Percentiles rank a stretch among this genome's conserved stretches.
These are phyloP conservation scores for Polylopha cassiicola DNA, from an alignment of 2,888 invertebrate species.

Conservation along the genomic window DNA sequence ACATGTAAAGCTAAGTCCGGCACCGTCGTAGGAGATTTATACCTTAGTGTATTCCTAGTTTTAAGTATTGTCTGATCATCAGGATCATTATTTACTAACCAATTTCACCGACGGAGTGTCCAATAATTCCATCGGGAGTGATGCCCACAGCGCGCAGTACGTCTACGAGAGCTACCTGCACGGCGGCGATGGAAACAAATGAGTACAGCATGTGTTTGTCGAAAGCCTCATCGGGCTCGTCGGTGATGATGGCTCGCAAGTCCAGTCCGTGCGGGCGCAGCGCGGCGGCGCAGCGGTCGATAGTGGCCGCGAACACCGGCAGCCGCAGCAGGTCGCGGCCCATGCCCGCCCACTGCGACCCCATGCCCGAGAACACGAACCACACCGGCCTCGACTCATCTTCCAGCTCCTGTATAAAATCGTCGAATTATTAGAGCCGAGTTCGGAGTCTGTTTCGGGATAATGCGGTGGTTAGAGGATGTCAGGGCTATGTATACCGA, in stretches of 20 bases:
- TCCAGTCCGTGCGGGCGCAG: conserved; percentile 89
- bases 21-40: neutral
- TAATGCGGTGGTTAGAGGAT: too few species aligned
- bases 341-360: conserved; percentile 98
- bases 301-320: conserved; percentile 87
- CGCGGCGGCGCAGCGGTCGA: conserved; percentile 85
- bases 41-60: neutral
- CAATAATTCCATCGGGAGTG: conserved; percentile 94
- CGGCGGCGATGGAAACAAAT: conserved; percentile 95
- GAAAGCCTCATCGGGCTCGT: conserved; percentile 85
- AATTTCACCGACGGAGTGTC: conserved; percentile 96
- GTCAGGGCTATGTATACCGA: too few species aligned
- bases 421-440: too few species aligned
- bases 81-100: conserved; percentile 54
- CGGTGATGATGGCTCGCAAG: conserved; percentile 86
- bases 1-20: neutral
- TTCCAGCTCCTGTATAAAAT: conserved; percentile 45
- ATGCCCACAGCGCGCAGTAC: conserved; percentile 85
- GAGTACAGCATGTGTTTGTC: conserved; percentile 92
- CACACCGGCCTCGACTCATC: conserved; percentile 89
- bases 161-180: conserved; percentile 98
- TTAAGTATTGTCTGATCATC: neutral
- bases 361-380: conserved; percentile 99
- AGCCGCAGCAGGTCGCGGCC: conserved; percentile 89
- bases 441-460: too few species aligned